Evolutionary conservation across 2,113 vertebrate species (phyloP), one percentile per base, ranked within the genome.

Genomic region (zebrafish (Danio rerio)): DNA sequence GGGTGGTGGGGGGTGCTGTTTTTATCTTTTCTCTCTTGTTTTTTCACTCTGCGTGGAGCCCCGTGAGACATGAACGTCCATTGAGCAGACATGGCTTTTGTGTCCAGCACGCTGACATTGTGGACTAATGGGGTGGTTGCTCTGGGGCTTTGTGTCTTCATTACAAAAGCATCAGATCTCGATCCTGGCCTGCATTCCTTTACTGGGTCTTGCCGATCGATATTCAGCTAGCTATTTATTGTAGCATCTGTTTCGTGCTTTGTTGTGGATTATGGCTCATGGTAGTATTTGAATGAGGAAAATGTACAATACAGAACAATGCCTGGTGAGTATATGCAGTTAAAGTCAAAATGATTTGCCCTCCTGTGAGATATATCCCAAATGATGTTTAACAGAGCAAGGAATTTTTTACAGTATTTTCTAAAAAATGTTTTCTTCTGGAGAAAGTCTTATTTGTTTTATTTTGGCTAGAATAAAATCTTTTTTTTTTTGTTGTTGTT

Each of bases 11-110:
- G 11, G 49, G 49, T 52, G 11, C 11, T 52, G 49, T 71, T 82
- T 75, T 80, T 80, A 63, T 45, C 61, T 78, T 74, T 42, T 59
- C 18, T 69, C 62, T 31, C 55, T 58, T 77, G 6, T 66, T 62
- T 59, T 71, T 81, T 53, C 7, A 3, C 52, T 47, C 55, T 74
- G n/a, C 47, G 16, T 42, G 16, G 42, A 58, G 40, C 15, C 55
- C 84, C 62, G 21, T 18, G 63, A 70, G 82, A 81, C 45, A 18
- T 86, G 81, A 76, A 61, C 70, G 31, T 62, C 31, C n/a, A 45
- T 87, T 89, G 83, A 88, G 82, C 83, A 76, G 87, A 84, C 65
- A 78, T 53, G 18, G 55, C 45, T 8, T 70, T 59, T 83, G 45
- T 82, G 18, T 49, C 49, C 62, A 76, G 52, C 61, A 69, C 43